Evolutionary conservation across 2,888 invertebrate genomes (phyloP).

Genomic region (Cantharis rustica): DNA sequence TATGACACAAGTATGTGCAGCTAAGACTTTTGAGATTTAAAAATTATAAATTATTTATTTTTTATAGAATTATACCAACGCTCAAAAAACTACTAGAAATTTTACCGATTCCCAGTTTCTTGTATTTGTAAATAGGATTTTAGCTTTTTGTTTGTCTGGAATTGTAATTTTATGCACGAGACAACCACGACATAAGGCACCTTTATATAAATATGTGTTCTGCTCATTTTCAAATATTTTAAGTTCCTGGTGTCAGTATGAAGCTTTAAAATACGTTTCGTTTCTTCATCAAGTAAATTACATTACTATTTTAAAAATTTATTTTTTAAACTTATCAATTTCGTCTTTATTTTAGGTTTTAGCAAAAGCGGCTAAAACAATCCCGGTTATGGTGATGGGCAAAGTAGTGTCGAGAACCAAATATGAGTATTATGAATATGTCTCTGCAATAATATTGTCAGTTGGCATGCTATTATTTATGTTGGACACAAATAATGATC

Average conservation of each 20-base stretch:
- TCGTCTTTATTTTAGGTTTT: conserved; percentile 63
- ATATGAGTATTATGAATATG: conserved; percentile 90
- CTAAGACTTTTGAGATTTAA: neutral
- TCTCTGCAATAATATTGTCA: conserved; percentile 87
- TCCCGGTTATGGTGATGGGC: conserved; percentile 98
- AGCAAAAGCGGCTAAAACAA: conserved; percentile 97
- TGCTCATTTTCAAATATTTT: conserved; percentile 96
- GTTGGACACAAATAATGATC: conserved; percentile 73
- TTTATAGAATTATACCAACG: conserved; percentile 62
- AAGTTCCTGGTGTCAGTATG: conserved; percentile 99
- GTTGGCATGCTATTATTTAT: conserved; percentile 93
- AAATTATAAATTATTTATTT: neutral
- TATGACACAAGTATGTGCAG: conserved; percentile 79
- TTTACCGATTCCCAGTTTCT: conserved; percentile 97
- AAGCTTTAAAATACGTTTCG: conserved; percentile 96
- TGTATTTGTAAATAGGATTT: conserved; percentile 91
- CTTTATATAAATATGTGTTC: conserved; percentile 93
- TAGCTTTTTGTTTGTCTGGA: conserved; percentile 79
- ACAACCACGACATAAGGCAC: conserved; percentile 77
- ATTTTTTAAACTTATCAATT: neutral
- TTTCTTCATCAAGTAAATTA: conserved; percentile 89
- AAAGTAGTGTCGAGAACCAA: conserved; percentile 84
- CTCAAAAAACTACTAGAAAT: conserved; percentile 65
- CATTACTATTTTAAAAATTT: neutral
- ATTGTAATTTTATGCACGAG: conserved; percentile 64